Evolutionary conservation across 2,797 vertebrate species (phyloP).

Genomic region (Tympanoctomys barrerae): DNA sequence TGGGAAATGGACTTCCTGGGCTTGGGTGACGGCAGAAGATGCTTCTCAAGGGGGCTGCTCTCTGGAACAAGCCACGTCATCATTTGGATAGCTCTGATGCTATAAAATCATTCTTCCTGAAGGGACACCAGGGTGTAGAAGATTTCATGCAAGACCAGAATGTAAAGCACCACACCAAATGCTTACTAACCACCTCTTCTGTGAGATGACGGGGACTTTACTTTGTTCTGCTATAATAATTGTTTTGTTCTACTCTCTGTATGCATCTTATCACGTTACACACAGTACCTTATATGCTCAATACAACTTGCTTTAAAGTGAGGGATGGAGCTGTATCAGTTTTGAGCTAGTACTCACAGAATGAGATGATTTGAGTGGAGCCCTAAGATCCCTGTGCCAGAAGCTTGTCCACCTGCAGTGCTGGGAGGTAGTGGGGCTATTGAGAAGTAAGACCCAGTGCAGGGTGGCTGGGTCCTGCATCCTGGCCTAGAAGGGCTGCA

Average conservation of each 20-base stretch:
- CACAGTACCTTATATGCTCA: not conserved
- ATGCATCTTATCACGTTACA: not conserved
- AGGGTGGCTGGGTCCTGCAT: not conserved
- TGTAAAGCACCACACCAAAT: not conserved
- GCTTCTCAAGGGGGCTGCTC: not conserved
- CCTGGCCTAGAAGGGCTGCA: not conserved
- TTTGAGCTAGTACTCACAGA: not conserved
- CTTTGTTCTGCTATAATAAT: not conserved
- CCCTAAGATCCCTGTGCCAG: too few relatives aligned
- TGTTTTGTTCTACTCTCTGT: not conserved
- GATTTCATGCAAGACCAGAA: not conserved
- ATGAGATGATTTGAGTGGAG: not conserved
- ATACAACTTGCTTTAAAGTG: not conserved
- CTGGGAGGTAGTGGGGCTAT: not conserved
- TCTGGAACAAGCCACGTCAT: not conserved
- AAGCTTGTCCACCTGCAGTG: not conserved
- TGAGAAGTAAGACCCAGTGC: not conserved
- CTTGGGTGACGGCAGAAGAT: rapidly evolving
- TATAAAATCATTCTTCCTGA: not conserved
- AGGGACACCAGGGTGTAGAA: not conserved
- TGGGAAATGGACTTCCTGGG: not conserved
- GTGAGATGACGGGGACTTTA: not conserved
- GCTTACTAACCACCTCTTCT: not conserved
- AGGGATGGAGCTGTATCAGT: not conserved
- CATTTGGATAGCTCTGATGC: not conserved